Percentiles rank a stretch among this genome's conserved stretches.
Evolutionary conservation across 2,888 invertebrate genomes (phyloP).

Genomic region (Tyria jacobaeae): DNA sequence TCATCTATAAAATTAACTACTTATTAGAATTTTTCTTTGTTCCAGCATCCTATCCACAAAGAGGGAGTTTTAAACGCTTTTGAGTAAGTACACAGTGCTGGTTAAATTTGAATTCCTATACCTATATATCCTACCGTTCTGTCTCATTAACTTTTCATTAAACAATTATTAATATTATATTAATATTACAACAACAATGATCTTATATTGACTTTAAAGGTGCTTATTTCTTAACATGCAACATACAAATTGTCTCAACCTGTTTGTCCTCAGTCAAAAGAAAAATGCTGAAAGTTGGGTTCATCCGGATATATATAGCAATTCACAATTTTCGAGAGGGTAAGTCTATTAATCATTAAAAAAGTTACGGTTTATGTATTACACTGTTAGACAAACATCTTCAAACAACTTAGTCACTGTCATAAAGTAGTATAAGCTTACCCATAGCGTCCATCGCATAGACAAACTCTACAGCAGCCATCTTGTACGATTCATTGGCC

Average conservation of each 20-base stretch:
- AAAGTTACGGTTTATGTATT: background rate
- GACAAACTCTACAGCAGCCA: background rate
- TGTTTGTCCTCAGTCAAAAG: constrained; percentile 44
- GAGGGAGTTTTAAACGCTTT: constrained; percentile 64
- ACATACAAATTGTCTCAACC: background rate
- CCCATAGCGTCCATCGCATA: no score
- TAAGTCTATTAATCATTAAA: constrained; percentile 22
- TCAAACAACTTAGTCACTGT: background rate
- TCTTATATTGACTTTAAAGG: background rate
- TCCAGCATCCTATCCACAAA: constrained; percentile 72
- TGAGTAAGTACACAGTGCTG: constrained; percentile 62
- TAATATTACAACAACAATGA: no score
- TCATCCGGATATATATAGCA: constrained; percentile 36
- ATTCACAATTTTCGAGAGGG: constrained; percentile 49
- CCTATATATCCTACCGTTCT: no score
- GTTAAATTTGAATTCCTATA: no score
- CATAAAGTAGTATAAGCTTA: no score
- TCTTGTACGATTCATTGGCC: background rate
- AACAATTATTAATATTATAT: no score
- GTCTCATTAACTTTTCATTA: no score
- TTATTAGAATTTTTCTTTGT: constrained; percentile 20
- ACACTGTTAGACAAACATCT: background rate
- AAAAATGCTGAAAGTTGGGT: constrained; percentile 46
- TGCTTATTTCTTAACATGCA: background rate
- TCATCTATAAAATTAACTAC: no score